Conservation (phyloP, 2,113 vertebrate species). For the Osmerus eperlanus region DNA sequence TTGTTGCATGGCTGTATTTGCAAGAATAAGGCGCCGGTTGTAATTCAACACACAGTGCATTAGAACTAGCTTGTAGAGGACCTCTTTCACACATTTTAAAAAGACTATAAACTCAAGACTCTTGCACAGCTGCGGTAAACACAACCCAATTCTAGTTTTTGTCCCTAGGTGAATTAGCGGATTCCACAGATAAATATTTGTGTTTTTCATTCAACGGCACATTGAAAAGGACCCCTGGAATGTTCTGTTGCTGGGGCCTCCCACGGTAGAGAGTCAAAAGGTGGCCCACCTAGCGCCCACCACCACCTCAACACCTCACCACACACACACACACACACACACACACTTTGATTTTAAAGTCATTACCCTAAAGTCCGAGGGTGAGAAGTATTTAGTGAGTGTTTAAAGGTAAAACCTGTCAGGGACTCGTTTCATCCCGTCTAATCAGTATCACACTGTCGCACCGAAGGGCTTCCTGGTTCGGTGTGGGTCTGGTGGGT, state of each 20-base stretch:
- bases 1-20: constrained; percentile 54
- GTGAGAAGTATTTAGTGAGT: constrained; percentile 67
- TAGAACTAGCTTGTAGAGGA: too few relatives aligned
- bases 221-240: constrained; percentile 53
- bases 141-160: too few relatives aligned
- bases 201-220: constrained; percentile 43
- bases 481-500: too few relatives aligned
- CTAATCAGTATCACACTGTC: background rate
- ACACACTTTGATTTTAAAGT: constrained; percentile 55
- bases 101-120: too few relatives aligned
- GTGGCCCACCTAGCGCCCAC: constrained; percentile 41
- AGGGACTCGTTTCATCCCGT: constrained; percentile 33
- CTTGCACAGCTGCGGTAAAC: too few relatives aligned
- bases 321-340: constrained; percentile 31
- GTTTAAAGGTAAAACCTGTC: constrained; percentile 66
- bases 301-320: constrained; percentile 48
- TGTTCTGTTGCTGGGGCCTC: constrained; percentile 35
- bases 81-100: too few relatives aligned
- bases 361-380: constrained; percentile 51
- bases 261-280: constrained; percentile 47
- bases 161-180: too few relatives aligned
- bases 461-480: too few relatives aligned
- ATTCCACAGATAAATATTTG: constrained; percentile 20
- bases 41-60: constrained; percentile 26
- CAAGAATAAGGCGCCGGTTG: constrained; percentile 45